phyloP scores from a whole-genome alignment of 2,797 vertebrate species.

The Amazona finschi region DNA sequence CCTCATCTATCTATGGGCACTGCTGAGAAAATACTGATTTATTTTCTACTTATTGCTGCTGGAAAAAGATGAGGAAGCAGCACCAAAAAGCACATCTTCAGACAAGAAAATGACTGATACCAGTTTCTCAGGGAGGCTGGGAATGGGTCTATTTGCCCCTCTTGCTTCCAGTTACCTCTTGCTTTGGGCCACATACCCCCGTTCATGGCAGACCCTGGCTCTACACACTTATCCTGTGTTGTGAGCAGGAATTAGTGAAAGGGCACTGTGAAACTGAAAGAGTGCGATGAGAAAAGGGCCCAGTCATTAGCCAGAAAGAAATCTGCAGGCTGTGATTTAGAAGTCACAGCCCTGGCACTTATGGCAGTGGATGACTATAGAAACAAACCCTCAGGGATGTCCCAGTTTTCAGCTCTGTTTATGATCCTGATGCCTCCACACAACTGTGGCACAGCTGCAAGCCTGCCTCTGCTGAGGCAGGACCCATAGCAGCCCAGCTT shows the following conservation, averaged over 20 bases:
- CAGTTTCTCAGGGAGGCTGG: not conserved
- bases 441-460: not conserved
- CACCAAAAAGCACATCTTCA: not conserved
- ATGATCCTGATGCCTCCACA: not conserved
- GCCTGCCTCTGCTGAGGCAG: not conserved
- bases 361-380: not conserved
- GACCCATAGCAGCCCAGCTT: not conserved
- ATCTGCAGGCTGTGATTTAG: not conserved
- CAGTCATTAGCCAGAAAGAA: not conserved
- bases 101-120: not conserved
- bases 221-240: rapidly evolving
- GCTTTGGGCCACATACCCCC: not conserved
- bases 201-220: not conserved
- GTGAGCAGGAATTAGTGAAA: not conserved
- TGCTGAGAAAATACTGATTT: not conserved
- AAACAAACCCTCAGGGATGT: not conserved
- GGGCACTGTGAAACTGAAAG: not conserved
- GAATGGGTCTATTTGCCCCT: not conserved
- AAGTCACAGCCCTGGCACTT: not conserved
- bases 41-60: not conserved
- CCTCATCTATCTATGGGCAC: not conserved
- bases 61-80: not conserved
- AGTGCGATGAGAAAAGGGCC: not conserved
- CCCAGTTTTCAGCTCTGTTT: not conserved
- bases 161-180: not conserved